Conservation (phyloP, 1,140 invertebrate genomes). For the Drosophila pachea region DNA sequence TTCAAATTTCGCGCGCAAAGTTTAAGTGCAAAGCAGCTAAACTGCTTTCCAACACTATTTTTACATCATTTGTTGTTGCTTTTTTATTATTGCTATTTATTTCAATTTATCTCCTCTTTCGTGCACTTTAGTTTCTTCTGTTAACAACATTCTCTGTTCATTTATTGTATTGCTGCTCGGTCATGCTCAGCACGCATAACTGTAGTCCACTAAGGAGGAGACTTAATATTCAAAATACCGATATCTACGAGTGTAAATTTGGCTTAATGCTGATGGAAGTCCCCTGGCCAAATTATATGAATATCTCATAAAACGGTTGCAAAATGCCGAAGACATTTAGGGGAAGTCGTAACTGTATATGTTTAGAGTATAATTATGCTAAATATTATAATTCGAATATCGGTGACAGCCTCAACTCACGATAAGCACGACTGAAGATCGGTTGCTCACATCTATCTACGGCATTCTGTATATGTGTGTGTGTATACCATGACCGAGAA, state of each 20-base stretch:
- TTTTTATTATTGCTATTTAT: no score
- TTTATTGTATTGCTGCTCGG: conserved; percentile 12
- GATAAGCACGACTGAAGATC: background rate
- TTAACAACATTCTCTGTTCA: background rate
- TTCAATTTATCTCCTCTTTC: no score
- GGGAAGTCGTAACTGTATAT: background rate
- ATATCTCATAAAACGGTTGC: background rate
- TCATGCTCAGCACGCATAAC: conserved; percentile 20
- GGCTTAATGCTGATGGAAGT: background rate
- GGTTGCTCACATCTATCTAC: background rate
- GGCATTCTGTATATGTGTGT: background rate
- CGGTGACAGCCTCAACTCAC: conserved; percentile 10
- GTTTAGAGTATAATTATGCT: conserved; percentile 7
- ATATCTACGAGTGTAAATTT: background rate
- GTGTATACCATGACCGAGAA: background rate
- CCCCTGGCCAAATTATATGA: background rate
- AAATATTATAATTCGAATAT: background rate
- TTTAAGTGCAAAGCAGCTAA: background rate
- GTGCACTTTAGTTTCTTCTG: no score
- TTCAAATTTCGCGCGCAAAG: background rate
- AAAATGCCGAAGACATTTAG: background rate
- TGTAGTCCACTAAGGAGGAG: conserved; percentile 6
- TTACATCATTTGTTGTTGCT: no score
- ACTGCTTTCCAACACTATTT: conserved; percentile 7
- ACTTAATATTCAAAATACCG: background rate